Percentiles rank a stretch among this genome's conserved stretches.
phyloP scores from a whole-genome alignment of 2,888 invertebrate genomes.

The Chaitophorus viminalis region DNA sequence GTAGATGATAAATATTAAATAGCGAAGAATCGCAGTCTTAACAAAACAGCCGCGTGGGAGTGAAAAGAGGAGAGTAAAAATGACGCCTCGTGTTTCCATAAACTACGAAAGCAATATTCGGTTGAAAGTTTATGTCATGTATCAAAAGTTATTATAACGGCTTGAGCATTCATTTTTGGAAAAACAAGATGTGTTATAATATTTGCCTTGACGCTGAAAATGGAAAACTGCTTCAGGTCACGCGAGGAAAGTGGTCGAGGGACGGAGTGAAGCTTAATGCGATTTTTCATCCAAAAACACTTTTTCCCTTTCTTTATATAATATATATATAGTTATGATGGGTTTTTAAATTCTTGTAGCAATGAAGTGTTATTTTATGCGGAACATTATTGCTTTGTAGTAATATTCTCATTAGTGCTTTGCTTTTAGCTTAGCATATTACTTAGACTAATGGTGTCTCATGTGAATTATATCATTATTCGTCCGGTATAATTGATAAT shows the following conservation, averaged over 20 bases:
- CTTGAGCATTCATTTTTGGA: conserved; percentile 10
- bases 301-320: not conserved
- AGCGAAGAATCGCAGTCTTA: not conserved
- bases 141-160: conserved; percentile 28
- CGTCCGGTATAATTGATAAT: not conserved
- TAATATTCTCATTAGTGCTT: conserved; percentile 49
- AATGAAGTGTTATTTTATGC: conserved; percentile 36
- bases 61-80: conserved; percentile 18
- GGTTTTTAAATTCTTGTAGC: conserved; percentile 10
- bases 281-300: conserved; percentile 19
- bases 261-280: conserved; percentile 25
- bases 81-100: not conserved
- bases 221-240: conserved; percentile 11
- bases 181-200: conserved; percentile 25
- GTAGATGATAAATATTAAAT: conserved; percentile 46
- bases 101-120: conserved; percentile 14
- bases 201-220: conserved; percentile 7
- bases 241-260: not conserved
- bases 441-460: not conserved
- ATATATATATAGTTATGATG: not conserved
- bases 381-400: conserved; percentile 27
- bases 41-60: not conserved
- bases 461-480: not conserved
- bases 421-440: conserved; percentile 24
- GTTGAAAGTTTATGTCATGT: conserved; percentile 29